Evolutionary conservation across 2,113 vertebrate genomes (phyloP), one percentile per base, ranked within the genome.

Genomic region (Tragulus kanchil): DNA sequence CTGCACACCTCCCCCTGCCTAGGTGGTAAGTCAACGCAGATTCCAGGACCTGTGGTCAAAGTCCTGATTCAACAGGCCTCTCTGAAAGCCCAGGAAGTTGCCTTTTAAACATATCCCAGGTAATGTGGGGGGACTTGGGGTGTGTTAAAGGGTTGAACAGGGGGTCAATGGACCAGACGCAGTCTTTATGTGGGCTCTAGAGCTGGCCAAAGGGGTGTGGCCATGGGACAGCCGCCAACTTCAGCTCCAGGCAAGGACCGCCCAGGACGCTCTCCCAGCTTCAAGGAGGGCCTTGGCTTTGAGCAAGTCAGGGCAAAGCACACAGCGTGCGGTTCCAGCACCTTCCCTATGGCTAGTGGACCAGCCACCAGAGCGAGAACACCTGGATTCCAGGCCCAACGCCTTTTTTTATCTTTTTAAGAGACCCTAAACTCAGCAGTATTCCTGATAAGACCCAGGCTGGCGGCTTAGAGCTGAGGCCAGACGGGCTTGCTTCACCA

Each of bases 361-460:
- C n/a, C n/a, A n/a, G n/a, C 52, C 5, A 26, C 16, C 19, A 36
- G 59, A 64, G 25, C 23, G 45, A 8, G 52, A 17, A 78, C 4
- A n/a, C 25, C 12, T 4, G 2, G 64, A 17, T 4, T 4, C 45
- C 19, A 28, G 42, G 69, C 45, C 42, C 42, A 45, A 13, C 16
- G 36, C 42, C 45, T 25, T 45, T 73, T 45, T 36, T 45, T 73
- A 36, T 36, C 36, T 45, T 42, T 45, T 23, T 73, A 25, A 21
- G 89, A 83, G 15, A 89, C 78, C 36, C 58, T 88, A 91, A 86
- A 89, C 50, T 92, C 92, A 93, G 62, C 17, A 91, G 56, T 83
- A n/a, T 91, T 82, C 81, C 31, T 69, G 52, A 48, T 56, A 65
- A 92, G 54, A 93, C 45, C 45, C 88, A 69, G 42, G 15, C 42